Evolutionary conservation across 2,888 invertebrate genomes (phyloP).

Genomic region (Athrips mouffetella): DNA sequence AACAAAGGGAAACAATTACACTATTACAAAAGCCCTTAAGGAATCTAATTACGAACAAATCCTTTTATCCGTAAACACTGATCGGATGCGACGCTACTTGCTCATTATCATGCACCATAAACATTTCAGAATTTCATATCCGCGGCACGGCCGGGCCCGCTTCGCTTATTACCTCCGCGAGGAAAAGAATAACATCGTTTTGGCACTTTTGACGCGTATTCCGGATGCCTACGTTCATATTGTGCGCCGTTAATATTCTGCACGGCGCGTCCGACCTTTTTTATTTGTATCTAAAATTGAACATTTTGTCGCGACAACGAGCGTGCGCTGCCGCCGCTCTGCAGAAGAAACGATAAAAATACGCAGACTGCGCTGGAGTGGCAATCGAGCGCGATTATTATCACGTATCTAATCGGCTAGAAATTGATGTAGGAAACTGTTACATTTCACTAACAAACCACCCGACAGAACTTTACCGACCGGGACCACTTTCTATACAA

Average conservation of each 20-base stretch:
- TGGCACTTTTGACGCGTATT: slow-evolving; percentile 75
- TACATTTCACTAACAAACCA: too few species aligned
- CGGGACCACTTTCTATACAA: not conserved
- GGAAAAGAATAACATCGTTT: slow-evolving; percentile 77
- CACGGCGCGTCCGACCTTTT: slow-evolving; percentile 75
- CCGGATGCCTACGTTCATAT: slow-evolving; percentile 76
- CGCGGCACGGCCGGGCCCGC: slow-evolving; percentile 66
- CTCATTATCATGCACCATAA: slow-evolving; percentile 70
- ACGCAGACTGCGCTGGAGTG: slow-evolving; percentile 50
- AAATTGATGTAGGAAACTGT: too few species aligned
- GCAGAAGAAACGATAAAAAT: slow-evolving; percentile 68
- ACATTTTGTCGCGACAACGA: slow-evolving; percentile 77
- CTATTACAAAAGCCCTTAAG: slow-evolving; percentile 68
- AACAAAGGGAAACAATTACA: slow-evolving; percentile 70
- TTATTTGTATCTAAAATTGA: slow-evolving; percentile 79
- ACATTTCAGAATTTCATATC: slow-evolving; percentile 76
- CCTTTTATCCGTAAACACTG: slow-evolving; percentile 63
- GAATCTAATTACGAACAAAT: slow-evolving; percentile 67
- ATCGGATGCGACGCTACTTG: slow-evolving; percentile 67
- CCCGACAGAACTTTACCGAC: not conserved
- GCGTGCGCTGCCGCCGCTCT: slow-evolving; percentile 57
- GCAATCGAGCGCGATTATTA: slow-evolving; percentile 30
- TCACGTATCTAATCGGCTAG: slow-evolving; percentile 14
- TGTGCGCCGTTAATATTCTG: slow-evolving; percentile 77
- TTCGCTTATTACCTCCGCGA: slow-evolving; percentile 71